phyloP scores from a whole-genome alignment of 2,113 vertebrate genomes.

The Notothenia rossii region DNA sequence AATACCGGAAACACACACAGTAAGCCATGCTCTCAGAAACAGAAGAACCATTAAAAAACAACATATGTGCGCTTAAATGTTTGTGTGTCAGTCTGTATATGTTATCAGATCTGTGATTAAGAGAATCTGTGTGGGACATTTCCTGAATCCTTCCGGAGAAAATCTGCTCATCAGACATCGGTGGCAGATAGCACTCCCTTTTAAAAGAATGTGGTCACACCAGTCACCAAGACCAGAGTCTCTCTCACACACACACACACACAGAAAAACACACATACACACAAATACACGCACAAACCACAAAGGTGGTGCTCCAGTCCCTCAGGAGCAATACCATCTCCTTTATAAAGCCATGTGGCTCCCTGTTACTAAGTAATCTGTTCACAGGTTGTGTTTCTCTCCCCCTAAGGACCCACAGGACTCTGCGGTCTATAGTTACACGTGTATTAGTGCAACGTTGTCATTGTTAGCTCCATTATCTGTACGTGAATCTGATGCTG shows the following conservation, averaged over 20 bases:
- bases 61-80: neutral
- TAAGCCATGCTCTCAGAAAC: slow-evolving; percentile 18
- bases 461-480: slow-evolving; percentile 43
- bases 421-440: slow-evolving; percentile 49
- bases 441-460: slow-evolving; percentile 21
- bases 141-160: slow-evolving; percentile 57
- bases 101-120: slow-evolving; percentile 63
- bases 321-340: slow-evolving; percentile 55
- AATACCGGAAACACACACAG: slow-evolving; percentile 11
- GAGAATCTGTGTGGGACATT: slow-evolving; percentile 71
- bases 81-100: slow-evolving; percentile 25
- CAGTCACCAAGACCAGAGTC: slow-evolving; percentile 41
- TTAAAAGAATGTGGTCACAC: slow-evolving; percentile 78
- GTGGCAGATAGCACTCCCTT: slow-evolving; percentile 75
- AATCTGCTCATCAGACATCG: slow-evolving; percentile 68
- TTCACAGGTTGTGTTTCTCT: slow-evolving; percentile 21
- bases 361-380: slow-evolving; percentile 15
- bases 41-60: neutral
- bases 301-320: slow-evolving; percentile 50
- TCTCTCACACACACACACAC: slow-evolving; percentile 26
- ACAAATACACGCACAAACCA: slow-evolving; percentile 21
- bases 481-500: slow-evolving; percentile 37
- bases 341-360: slow-evolving; percentile 44
- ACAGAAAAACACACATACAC: slow-evolving; percentile 21
- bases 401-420: slow-evolving; percentile 30